Evolutionary conservation across 2,113 vertebrate species (phyloP).

Genomic region (Apus apus): DNA sequence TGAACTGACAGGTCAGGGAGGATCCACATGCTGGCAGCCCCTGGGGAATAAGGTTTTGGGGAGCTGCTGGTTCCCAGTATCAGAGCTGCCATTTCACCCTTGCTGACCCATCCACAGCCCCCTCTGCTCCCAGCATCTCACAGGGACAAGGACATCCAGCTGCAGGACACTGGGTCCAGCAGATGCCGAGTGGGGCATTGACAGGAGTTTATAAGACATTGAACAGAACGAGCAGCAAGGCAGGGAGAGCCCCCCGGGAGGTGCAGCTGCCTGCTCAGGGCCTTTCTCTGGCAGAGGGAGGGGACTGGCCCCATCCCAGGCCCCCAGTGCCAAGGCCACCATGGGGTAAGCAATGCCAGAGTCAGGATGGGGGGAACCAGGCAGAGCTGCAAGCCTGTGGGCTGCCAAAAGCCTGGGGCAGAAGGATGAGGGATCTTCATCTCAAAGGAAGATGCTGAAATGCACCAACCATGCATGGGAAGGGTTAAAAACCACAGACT

Average conservation of each 20-base stretch:
- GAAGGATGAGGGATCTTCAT: background rate
- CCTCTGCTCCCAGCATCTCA: background rate
- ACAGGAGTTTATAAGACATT: background rate
- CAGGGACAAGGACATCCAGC: background rate
- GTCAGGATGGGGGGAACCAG: background rate
- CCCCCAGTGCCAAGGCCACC: background rate
- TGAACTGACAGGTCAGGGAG: background rate
- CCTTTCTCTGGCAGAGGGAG: background rate
- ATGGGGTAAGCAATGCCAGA: fast-evolving
- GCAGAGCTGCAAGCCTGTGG: background rate
- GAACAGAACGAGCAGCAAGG: background rate
- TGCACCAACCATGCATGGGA: background rate
- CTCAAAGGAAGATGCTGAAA: background rate
- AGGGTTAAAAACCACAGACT: background rate
- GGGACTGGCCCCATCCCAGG: background rate
- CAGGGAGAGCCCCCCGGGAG: fast-evolving
- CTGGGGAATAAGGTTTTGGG: background rate
- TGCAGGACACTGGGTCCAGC: background rate
- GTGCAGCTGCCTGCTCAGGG: background rate
- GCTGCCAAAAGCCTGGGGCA: background rate
- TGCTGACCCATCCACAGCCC: background rate
- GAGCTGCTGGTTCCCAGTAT: background rate
- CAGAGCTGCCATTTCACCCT: background rate
- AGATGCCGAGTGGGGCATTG: background rate
- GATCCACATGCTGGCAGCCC: background rate